Percentiles rank a stretch among this genome's conserved stretches.
Evolutionary conservation across 2,797 vertebrate genomes (phyloP).

Genomic region (Takifugu rubripes): DNA sequence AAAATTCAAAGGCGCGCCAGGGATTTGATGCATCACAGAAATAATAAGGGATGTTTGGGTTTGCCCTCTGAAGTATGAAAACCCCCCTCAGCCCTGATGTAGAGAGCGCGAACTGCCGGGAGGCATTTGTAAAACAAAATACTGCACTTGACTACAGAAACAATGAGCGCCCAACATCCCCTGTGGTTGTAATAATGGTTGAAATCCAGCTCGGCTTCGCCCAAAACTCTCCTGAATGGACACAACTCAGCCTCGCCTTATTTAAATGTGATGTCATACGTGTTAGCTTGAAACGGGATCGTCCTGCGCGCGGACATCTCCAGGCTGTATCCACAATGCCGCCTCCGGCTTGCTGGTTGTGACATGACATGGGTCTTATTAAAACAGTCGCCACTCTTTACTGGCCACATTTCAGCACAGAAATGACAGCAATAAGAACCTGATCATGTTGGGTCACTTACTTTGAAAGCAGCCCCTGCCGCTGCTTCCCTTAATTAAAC

Average conservation of each 20-base stretch:
- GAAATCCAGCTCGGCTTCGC: constrained; percentile 51
- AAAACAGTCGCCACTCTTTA: constrained; percentile 63
- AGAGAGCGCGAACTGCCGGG: constrained; percentile 51
- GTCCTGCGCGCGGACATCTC: constrained; percentile 16
- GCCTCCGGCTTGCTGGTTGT: constrained; percentile 38
- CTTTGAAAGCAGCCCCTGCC: constrained; percentile 84
- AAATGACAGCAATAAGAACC: constrained; percentile 92
- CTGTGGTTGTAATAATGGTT: constrained; percentile 59
- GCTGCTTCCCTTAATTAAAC: constrained; percentile 96
- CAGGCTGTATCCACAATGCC: constrained; percentile 29
- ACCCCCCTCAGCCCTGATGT: constrained; percentile 20
- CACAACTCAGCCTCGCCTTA: constrained; percentile 13
- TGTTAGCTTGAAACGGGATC: constrained; percentile 36
- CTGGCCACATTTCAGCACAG: constrained; percentile 83
- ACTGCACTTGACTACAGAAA: constrained; percentile 63
- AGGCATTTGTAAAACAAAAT: constrained; percentile 73
- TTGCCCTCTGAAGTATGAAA: constrained; percentile 64
- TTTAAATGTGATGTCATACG: constrained; percentile 20
- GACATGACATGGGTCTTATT: constrained; percentile 72
- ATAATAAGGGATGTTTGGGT: constrained; percentile 70
- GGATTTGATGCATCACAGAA: constrained; percentile 67
- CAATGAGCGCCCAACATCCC: constrained; percentile 49
- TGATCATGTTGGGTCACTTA: constrained; percentile 97
- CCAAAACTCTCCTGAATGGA: constrained; percentile 34
- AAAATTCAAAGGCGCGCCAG: constrained; percentile 56